These are phyloP conservation scores for Holothuria glaberrima DNA, from an alignment of 35 echinoderm and acorn worm genomes.

Conservation along the genomic window DNA sequence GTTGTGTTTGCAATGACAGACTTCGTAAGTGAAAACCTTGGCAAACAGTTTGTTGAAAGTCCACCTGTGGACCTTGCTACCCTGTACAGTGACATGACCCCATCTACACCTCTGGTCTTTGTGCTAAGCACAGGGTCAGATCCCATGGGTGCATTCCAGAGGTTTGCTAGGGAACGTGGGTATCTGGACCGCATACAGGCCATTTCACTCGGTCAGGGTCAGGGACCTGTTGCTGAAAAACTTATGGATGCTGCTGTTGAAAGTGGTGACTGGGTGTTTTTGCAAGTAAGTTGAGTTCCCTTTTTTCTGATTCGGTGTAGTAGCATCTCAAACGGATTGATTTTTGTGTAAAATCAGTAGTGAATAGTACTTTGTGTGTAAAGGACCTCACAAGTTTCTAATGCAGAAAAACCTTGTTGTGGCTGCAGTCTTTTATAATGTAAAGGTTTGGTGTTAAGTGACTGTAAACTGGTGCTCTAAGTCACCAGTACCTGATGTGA, in stretches of 20 bases:
- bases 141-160: slow-evolving; percentile 97
- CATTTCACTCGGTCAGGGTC: slow-evolving; percentile 98
- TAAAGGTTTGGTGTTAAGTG: no score
- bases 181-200: slow-evolving; percentile 93
- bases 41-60: slow-evolving; percentile 95
- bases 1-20: slow-evolving; percentile 97
- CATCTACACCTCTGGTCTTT: slow-evolving; percentile 91
- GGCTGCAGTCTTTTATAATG: no score
- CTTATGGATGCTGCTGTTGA: slow-evolving; percentile 87
- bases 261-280: slow-evolving; percentile 97
- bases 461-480: no score
- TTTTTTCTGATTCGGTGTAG: no score
- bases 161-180: slow-evolving; percentile 91
- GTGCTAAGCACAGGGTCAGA: slow-evolving; percentile 96
- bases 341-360: no score
- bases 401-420: no score
- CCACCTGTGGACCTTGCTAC: slow-evolving; percentile 89
- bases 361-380: no score
- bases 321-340: no score
- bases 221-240: slow-evolving; percentile 97
- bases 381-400: no score
- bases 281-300: slow-evolving; percentile 72
- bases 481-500: no score
- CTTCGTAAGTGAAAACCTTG: slow-evolving; percentile 95
- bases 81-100: slow-evolving; percentile 90